Evolutionary conservation across 2,113 vertebrate genomes (phyloP).

Genomic region (Corythornis madagascariensis): DNA sequence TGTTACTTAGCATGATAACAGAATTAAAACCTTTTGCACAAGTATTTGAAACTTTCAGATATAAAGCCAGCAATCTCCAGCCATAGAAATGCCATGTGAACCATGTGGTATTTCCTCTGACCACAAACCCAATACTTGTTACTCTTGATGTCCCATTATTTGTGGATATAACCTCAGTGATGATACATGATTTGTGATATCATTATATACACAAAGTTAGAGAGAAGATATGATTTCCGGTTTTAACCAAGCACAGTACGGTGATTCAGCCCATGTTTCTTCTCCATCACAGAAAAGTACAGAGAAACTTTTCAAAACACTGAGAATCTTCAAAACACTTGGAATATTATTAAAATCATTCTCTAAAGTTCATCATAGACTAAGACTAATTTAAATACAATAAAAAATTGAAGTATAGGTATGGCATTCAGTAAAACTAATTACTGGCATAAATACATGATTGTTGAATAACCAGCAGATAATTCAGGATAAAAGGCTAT

Average conservation of each 20-base stretch:
- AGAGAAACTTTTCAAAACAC: not conserved
- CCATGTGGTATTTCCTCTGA: not conserved
- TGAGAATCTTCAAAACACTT: not conserved
- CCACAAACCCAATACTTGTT: not conserved
- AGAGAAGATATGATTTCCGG: not conserved
- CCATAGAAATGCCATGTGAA: not conserved
- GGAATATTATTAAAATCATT: not conserved
- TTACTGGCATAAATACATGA: not conserved
- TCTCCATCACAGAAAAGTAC: not conserved
- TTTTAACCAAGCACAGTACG: not conserved
- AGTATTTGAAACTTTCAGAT: not conserved
- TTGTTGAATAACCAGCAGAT: not conserved
- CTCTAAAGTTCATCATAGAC: not conserved
- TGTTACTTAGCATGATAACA: not conserved
- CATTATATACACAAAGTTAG: not conserved
- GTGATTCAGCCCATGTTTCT: not conserved
- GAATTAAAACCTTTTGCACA: not conserved
- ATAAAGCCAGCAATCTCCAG: not conserved
- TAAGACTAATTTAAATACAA: not conserved
- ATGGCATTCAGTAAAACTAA: not conserved
- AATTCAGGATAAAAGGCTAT: not conserved
- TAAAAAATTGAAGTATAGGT: not conserved
- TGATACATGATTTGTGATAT: not conserved
- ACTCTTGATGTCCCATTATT: not conserved
- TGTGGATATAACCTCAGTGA: not conserved